Evolutionary conservation across 2,113 vertebrate genomes (phyloP).

Genomic region (Aphelocoma coerulescens): DNA sequence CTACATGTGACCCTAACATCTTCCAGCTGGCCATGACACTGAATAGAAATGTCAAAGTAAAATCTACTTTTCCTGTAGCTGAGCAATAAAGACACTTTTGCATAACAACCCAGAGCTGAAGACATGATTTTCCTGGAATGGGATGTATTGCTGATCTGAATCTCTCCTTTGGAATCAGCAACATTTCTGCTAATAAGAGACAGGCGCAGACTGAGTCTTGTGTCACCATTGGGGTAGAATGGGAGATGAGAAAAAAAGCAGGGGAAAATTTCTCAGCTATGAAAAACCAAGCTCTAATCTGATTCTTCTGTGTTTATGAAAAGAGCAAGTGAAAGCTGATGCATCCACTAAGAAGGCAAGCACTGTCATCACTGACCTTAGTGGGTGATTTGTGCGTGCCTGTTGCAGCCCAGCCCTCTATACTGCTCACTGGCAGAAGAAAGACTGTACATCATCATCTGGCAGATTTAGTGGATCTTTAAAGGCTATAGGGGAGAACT

Average conservation of each 20-base stretch:
- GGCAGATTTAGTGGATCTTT: not conserved
- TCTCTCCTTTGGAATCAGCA: not conserved
- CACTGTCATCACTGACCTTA: not conserved
- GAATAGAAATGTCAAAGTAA: not conserved
- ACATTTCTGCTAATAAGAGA: not conserved
- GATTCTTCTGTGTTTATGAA: not conserved
- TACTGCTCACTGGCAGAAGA: not conserved
- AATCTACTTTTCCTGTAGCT: not conserved
- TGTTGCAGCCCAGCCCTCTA: not conserved
- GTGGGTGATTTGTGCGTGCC: not conserved
- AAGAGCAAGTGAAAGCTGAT: not conserved
- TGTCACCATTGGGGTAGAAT: not conserved
- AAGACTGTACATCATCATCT: not conserved
- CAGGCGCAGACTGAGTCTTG: not conserved
- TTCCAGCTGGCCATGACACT: not conserved
- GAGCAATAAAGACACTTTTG: not conserved
- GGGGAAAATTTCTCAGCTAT: not conserved
- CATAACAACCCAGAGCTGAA: not conserved
- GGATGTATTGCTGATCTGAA: not conserved
- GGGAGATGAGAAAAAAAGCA: not conserved
- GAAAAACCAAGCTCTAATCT: not conserved
- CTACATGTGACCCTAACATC: not conserved
- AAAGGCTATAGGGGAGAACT: not conserved
- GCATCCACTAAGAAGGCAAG: not conserved
- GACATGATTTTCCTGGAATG: not conserved